phyloP scores from a whole-genome alignment of 2,113 vertebrate genomes.

The Hemiscyllium ocellatum region DNA sequence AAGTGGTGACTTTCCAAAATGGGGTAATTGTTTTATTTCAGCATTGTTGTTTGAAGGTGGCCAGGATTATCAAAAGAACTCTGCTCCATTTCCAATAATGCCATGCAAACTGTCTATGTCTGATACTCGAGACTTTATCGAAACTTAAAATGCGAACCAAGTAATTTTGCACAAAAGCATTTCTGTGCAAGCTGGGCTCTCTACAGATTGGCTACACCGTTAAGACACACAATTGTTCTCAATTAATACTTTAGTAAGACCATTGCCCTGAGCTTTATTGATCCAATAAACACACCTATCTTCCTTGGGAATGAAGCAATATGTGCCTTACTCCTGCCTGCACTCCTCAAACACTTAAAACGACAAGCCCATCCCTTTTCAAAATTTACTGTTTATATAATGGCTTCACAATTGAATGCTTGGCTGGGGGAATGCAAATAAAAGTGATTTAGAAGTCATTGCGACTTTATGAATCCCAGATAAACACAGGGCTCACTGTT shows the following conservation, averaged over 20 bases:
- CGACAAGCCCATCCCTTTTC: background rate
- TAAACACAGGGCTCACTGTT: slow-evolving; percentile 17
- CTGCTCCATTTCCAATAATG: background rate
- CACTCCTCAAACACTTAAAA: background rate
- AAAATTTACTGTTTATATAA: background rate
- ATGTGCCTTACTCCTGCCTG: background rate
- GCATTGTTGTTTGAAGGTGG: background rate
- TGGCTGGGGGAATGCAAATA: background rate
- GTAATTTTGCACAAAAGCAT: background rate
- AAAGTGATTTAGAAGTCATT: slow-evolving; percentile 24
- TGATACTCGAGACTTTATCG: background rate
- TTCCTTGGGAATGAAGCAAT: background rate
- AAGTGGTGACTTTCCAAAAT: background rate
- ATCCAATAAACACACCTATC: background rate
- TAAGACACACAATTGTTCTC: background rate
- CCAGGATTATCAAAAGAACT: background rate
- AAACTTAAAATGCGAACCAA: background rate
- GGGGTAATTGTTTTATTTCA: background rate
- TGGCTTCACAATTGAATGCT: background rate
- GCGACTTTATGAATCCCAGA: background rate
- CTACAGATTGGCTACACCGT: background rate
- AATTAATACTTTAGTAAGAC: background rate
- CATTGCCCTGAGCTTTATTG: background rate
- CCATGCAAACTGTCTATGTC: background rate
- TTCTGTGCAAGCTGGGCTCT: background rate